These are phyloP conservation scores for Acrobasis consociella DNA, from an alignment of 2,888 invertebrate species.

Conservation along the genomic window DNA sequence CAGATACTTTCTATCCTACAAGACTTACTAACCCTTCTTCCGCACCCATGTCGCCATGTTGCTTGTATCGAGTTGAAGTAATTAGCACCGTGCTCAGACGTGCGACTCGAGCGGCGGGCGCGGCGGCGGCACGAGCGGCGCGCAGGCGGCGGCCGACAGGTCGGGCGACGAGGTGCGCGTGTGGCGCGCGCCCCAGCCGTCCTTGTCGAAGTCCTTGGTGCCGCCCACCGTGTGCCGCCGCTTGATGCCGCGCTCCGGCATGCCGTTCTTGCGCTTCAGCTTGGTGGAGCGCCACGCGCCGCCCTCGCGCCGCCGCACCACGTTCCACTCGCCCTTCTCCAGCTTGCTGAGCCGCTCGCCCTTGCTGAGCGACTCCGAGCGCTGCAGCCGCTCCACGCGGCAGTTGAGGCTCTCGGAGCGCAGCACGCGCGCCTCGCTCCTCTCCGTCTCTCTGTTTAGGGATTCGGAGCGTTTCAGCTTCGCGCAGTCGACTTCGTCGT, in stretches of 20 bases:
- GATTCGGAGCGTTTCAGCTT: constrained; percentile 84
- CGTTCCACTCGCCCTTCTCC: constrained; percentile 88
- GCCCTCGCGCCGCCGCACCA: constrained; percentile 84
- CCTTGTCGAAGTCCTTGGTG: constrained; percentile 90
- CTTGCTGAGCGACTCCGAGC: constrained; percentile 51
- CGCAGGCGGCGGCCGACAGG: constrained; percentile 67
- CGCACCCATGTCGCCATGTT: not conserved
- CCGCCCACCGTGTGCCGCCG: constrained; percentile 96
- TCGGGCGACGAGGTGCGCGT: constrained; percentile 84
- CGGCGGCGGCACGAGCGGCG: too few species aligned
- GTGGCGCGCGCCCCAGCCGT: constrained; percentile 83
- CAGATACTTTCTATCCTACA: not conserved
- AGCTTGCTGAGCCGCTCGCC: constrained; percentile 80
- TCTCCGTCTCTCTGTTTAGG: constrained; percentile 81
- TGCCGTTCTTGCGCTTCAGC: constrained; percentile 89
- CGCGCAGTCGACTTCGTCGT: constrained; percentile 46
- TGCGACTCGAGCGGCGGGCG: constrained; percentile 63
- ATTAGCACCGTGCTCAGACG: too few species aligned
- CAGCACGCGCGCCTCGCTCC: constrained; percentile 78
- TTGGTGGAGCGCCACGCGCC: constrained; percentile 83
- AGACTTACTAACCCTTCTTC: not conserved
- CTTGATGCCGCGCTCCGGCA: constrained; percentile 92
- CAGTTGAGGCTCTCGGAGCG: constrained; percentile 85
- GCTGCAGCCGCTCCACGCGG: constrained; percentile 57
- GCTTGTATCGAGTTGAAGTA: not conserved